Evolutionary conservation across 2,888 invertebrate genomes (phyloP).

Genomic region (Ophion ventricosus): DNA sequence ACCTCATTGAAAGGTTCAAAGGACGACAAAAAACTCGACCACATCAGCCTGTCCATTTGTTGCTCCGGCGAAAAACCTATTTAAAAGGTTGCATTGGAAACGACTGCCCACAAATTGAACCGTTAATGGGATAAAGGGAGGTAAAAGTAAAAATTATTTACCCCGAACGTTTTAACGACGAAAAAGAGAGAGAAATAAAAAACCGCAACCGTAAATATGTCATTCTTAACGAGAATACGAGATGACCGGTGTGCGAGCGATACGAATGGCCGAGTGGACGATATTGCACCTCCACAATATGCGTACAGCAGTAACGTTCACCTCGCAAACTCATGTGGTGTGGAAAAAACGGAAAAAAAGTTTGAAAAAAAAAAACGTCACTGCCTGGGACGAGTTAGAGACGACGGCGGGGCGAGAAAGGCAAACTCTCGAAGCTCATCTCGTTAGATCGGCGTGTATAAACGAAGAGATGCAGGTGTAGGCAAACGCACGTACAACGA

Average conservation of each 20-base stretch:
- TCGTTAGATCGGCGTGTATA: slow-evolving; percentile 33
- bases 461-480: slow-evolving; percentile 25
- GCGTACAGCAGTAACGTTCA: not conserved
- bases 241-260: slow-evolving; percentile 23
- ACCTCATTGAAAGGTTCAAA: not conserved
- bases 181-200: not conserved
- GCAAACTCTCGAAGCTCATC: slow-evolving; percentile 35
- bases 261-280: not conserved
- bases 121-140: not conserved
- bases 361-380: not conserved
- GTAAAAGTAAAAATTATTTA: not conserved
- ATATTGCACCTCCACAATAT: slow-evolving; percentile 8
- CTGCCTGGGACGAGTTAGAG: not conserved
- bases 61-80: not conserved
- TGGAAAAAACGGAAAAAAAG: slow-evolving; percentile 8
- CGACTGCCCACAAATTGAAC: not conserved
- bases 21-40: not conserved
- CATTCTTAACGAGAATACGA: slow-evolving; percentile 8
- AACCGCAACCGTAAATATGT: not conserved
- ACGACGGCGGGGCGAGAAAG: not conserved
- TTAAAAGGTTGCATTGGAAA: no score
- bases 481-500: slow-evolving; percentile 12
- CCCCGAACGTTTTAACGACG: not conserved
- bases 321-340: slow-evolving; percentile 10
- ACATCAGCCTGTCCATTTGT: not conserved